Conservation (phyloP, 2,113 vertebrate genomes). For the Agapornis roseicollis region DNA sequence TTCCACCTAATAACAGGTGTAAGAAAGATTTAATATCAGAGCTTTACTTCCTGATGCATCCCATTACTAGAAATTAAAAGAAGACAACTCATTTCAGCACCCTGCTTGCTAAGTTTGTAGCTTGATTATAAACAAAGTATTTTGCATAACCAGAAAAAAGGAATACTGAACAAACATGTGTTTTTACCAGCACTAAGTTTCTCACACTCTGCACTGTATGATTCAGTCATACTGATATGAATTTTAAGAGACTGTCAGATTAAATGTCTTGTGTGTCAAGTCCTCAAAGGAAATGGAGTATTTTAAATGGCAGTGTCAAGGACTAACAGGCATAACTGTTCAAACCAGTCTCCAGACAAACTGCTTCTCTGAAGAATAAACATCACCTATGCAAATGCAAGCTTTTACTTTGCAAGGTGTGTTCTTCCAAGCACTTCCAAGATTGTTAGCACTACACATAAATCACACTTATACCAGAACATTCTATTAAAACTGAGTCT, state of each 20-base stretch:
- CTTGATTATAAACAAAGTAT: background rate
- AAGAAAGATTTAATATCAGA: background rate
- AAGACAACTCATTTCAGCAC: background rate
- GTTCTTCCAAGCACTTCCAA: background rate
- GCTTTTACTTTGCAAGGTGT: background rate
- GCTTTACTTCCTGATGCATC: background rate
- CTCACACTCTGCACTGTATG: background rate
- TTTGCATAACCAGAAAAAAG: background rate
- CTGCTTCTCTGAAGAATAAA: background rate
- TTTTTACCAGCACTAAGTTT: background rate
- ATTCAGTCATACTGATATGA: background rate
- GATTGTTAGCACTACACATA: background rate
- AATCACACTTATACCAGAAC: background rate
- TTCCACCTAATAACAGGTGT: background rate
- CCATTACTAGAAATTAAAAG: background rate
- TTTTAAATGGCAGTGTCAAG: background rate
- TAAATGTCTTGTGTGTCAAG: background rate
- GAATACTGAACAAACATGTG: background rate
- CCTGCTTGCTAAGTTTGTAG: background rate
- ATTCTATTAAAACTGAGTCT: background rate
- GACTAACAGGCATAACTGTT: conserved; percentile 23
- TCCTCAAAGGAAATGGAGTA: background rate
- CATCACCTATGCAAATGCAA: background rate
- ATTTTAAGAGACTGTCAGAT: background rate
- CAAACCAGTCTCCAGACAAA: conserved; percentile 16